A percentile compares a stretch with the other conserved stretches of the same genome.
phyloP scores from a whole-genome alignment of 2,888 invertebrate species.

The Polymixis lichenea region DNA sequence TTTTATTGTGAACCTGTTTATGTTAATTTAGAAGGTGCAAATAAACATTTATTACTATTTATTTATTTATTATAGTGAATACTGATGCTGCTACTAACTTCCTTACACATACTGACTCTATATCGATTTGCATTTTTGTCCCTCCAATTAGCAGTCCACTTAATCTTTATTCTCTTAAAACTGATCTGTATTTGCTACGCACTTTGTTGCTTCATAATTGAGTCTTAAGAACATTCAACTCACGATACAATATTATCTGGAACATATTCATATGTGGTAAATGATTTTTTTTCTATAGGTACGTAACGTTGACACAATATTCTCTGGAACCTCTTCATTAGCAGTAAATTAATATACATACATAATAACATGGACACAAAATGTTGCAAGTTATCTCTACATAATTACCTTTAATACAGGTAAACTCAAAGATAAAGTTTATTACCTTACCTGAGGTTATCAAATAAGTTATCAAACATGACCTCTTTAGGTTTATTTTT shows the following conservation, averaged over 20 bases:
- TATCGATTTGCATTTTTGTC: neutral
- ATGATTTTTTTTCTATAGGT: neutral
- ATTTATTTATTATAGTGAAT: neutral
- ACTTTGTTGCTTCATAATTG: neutral
- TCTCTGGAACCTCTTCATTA: no score
- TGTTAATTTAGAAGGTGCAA: no score
- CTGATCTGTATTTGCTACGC: neutral
- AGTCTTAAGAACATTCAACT: neutral
- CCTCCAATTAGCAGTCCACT: neutral
- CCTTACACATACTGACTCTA: neutral
- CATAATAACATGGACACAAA: conserved; percentile 21
- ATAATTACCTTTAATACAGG: conserved; percentile 36
- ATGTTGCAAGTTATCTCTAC: conserved; percentile 31
- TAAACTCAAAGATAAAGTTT: conserved; percentile 31
- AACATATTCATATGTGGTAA: neutral
- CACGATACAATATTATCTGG: neutral
- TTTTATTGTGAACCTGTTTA: no score
- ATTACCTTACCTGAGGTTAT: conserved; percentile 42
- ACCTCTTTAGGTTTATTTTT: conserved; percentile 55
- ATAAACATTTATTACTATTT: no score
- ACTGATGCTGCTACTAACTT: neutral
- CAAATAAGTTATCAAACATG: conserved; percentile 56
- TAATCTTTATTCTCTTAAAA: neutral
- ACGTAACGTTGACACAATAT: neutral
- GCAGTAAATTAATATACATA: no score